Evolutionary conservation across 2,113 vertebrate genomes (phyloP).

Genomic region (Epinephelus fuscoguttatus): DNA sequence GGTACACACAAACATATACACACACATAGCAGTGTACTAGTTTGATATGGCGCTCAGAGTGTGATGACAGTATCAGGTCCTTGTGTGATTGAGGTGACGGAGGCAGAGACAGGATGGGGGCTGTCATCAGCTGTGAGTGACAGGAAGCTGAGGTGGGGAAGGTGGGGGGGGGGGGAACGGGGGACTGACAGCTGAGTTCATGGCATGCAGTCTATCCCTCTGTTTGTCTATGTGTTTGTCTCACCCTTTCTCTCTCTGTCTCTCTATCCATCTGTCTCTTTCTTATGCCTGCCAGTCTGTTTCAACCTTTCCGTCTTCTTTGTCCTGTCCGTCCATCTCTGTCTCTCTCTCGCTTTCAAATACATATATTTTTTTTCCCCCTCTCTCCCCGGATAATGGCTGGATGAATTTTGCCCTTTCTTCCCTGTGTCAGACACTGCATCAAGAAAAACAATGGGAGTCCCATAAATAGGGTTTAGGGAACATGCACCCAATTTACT

Average conservation of each 20-base stretch:
- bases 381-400: constrained; percentile 31
- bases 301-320: constrained; percentile 59
- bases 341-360: constrained; percentile 33
- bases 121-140: constrained; percentile 78
- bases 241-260: constrained; percentile 36
- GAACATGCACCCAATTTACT: constrained; percentile 82
- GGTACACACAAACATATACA: constrained; percentile 56
- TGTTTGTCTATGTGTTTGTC: constrained; percentile 56
- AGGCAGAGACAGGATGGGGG: constrained; percentile 74
- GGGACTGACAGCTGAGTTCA: constrained; percentile 63
- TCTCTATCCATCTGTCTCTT: constrained; percentile 45
- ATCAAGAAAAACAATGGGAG: constrained; percentile 78
- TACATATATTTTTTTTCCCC: constrained; percentile 10
- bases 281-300: constrained; percentile 54
- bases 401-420: constrained; percentile 70
- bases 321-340: constrained; percentile 53
- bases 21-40: constrained; percentile 52
- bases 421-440: constrained; percentile 66
- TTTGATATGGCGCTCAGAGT: constrained; percentile 66
- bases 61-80: constrained; percentile 80
- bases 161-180: constrained; percentile 4
- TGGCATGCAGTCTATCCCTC: constrained; percentile 60
- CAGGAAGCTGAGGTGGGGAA: constrained; percentile 60
- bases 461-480: constrained; percentile 79
- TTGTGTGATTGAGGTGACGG: constrained; percentile 79